These are phyloP conservation scores for Polyommatus icarus DNA, from an alignment of 2,888 invertebrate genomes.

Conservation along the genomic window DNA sequence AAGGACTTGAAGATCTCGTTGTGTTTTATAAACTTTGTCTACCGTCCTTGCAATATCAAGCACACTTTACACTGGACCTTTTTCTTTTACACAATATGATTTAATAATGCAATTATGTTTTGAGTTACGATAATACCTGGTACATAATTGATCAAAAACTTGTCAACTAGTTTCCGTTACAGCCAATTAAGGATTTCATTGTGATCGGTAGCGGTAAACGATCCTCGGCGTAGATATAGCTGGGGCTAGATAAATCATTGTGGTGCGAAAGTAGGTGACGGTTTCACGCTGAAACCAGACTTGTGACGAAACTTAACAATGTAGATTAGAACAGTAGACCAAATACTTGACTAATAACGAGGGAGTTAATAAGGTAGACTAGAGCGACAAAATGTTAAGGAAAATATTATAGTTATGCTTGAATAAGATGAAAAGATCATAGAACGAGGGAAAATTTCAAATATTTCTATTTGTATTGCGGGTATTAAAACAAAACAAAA, in stretches of 20 bases:
- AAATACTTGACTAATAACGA: too few species aligned
- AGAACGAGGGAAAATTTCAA: background rate
- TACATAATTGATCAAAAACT: constrained; percentile 27
- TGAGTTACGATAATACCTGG: background rate
- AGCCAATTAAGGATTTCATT: constrained; percentile 29
- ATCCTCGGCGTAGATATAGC: background rate
- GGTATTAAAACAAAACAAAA: background rate
- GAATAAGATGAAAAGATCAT: background rate
- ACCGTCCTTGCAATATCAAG: background rate
- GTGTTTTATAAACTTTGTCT: too few species aligned
- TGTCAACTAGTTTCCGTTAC: constrained; percentile 29
- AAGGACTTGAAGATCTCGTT: too few species aligned
- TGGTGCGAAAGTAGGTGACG: background rate
- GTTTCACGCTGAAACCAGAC: background rate
- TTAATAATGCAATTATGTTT: constrained; percentile 24
- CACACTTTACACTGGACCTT: background rate
- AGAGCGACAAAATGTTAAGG: background rate
- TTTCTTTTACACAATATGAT: background rate
- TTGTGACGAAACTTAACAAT: constrained; percentile 11
- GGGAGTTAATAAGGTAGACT: too few species aligned
- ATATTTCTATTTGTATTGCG: background rate
- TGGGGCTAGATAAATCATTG: constrained; percentile 13
- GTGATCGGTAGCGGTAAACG: constrained; percentile 27
- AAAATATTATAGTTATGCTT: background rate
- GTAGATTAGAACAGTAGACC: background rate